Conservation (phyloP, 1,140 invertebrate genomes). For the Cryptotermes secundus region DNA sequence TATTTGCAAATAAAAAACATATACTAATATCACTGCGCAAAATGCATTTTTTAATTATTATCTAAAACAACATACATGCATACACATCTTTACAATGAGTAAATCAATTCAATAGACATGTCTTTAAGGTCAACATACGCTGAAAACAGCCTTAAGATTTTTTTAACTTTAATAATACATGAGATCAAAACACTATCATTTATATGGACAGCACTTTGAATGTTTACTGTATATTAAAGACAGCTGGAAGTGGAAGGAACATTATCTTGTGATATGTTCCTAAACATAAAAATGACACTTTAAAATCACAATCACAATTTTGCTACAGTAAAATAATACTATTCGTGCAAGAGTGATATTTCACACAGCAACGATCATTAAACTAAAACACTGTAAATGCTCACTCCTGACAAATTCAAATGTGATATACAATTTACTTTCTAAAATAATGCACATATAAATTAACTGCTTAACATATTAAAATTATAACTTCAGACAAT, state of each 20-base stretch:
- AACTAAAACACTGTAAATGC: not conserved
- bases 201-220: slow-evolving; percentile 9
- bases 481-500: not conserved
- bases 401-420: not conserved
- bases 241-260: not conserved
- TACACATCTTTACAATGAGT: not conserved
- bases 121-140: not conserved
- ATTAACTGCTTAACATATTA: not conserved
- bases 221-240: not conserved
- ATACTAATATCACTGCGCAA: not conserved
- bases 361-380: not conserved
- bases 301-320: slow-evolving; percentile 8
- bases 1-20: not conserved
- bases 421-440: not conserved
- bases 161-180: not conserved
- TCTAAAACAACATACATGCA: slow-evolving; percentile 4
- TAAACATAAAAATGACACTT: not conserved
- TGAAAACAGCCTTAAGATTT: not conserved
- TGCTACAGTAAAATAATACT: not conserved
- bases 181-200: not conserved
- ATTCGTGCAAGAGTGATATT: slow-evolving; percentile 3
- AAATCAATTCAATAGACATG: not conserved
- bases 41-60: not conserved
- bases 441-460: slow-evolving; percentile 1
- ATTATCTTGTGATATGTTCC: not conserved